These are phyloP conservation scores for Coelopa pilipes DNA, from an alignment of 2,888 invertebrate genomes.

Conservation along the genomic window DNA sequence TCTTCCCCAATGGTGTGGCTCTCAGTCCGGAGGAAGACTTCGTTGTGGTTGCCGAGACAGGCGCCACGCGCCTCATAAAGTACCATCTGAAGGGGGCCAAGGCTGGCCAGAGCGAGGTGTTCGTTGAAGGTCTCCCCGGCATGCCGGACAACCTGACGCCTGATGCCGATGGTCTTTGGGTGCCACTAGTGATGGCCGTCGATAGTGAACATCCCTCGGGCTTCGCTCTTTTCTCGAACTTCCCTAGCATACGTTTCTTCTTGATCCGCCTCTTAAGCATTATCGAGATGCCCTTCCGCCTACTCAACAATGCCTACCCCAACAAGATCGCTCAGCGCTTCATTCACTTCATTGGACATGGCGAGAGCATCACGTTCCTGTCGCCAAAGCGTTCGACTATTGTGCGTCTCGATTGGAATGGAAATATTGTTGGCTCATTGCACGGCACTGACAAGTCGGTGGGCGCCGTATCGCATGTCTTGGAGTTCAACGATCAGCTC, in stretches of 20 bases:
- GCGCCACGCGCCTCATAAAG: constrained; percentile 74
- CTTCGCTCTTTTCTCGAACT: constrained; percentile 70
- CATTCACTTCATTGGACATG: constrained; percentile 76
- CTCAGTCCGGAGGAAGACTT: constrained; percentile 85
- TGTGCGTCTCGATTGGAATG: constrained; percentile 76
- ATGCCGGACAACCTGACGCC: constrained; percentile 67
- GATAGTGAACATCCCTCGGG: constrained; percentile 72
- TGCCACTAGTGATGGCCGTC: constrained; percentile 70
- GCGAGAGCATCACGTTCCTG: constrained; percentile 64
- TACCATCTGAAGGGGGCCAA: constrained; percentile 85
- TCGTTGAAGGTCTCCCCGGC: constrained; percentile 83
- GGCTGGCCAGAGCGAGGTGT: constrained; percentile 81
- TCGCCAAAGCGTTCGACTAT: constrained; percentile 70
- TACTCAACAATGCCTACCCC: constrained; percentile 74
- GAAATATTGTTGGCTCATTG: constrained; percentile 77
- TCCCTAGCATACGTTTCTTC: constrained; percentile 76
- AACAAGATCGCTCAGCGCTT: constrained; percentile 73
- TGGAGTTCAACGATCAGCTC: constrained; percentile 73
- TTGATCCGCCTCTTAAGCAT: constrained; percentile 71
- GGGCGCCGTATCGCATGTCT: constrained; percentile 73
- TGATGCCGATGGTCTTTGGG: constrained; percentile 76
- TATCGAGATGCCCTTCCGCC: constrained; percentile 74
- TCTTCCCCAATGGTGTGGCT: constrained; percentile 89
- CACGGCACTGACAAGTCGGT: constrained; percentile 73
- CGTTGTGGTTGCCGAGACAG: constrained; percentile 81